These are phyloP conservation scores for Abrostola tripartita DNA, from an alignment of 2,888 invertebrate genomes.

Conservation along the genomic window DNA sequence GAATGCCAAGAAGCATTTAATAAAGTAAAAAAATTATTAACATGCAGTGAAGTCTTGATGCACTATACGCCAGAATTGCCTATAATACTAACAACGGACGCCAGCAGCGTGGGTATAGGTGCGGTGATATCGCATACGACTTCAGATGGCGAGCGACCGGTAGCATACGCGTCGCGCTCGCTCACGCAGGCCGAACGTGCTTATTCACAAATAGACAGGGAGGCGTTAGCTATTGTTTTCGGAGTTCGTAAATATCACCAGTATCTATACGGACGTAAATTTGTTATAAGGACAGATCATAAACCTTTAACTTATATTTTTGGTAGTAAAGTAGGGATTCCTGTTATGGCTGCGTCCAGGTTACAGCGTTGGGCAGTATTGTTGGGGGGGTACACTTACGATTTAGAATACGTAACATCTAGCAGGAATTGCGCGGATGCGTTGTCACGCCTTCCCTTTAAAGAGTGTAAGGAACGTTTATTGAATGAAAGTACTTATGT, in stretches of 20 bases:
- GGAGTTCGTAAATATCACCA: conserved; percentile 25
- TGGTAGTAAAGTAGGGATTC: conserved; percentile 15
- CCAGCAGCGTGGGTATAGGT: conserved; percentile 40
- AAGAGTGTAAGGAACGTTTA: no score
- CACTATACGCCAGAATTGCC: conserved; percentile 43
- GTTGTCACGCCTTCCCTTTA: conserved; percentile 6
- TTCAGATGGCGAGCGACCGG: conserved; percentile 40
- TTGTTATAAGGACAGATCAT: conserved; percentile 20
- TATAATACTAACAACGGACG: conserved; percentile 42
- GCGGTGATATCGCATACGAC: conserved; percentile 46
- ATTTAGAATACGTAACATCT: conserved; percentile 1
- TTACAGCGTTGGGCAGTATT: conserved; percentile 14
- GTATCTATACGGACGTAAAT: conserved; percentile 12
- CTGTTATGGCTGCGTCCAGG: conserved; percentile 15
- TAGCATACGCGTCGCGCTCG: no score
- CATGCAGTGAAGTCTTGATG: conserved; percentile 24
- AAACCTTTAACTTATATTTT: conserved; percentile 24
- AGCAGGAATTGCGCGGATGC: conserved; percentile 9
- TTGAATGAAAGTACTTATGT: conserved; percentile 7
- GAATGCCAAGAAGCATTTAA: conserved; percentile 27
- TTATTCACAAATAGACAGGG: conserved; percentile 22
- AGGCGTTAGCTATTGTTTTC: conserved; percentile 19
- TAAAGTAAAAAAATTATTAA: conserved; percentile 25
- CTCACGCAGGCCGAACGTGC: conserved; percentile 21
- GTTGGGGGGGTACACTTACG: conserved; percentile 6